These are phyloP conservation scores for Teleopsis dalmanni DNA, from an alignment of 1,140 invertebrate species.

Conservation along the genomic window DNA sequence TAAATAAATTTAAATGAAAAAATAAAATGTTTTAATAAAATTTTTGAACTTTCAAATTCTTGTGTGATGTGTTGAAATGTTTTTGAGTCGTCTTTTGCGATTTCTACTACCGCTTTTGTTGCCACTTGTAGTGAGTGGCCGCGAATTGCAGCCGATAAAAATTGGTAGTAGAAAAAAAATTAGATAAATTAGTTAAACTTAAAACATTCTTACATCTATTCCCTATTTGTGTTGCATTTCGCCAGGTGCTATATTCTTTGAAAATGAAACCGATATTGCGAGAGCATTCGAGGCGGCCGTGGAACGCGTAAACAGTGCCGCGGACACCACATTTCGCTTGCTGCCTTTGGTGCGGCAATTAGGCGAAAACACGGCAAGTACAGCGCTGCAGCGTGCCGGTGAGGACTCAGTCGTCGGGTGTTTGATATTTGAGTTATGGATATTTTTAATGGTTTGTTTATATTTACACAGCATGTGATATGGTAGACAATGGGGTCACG, in stretches of 20 bases:
- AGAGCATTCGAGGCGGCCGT: conserved; percentile 44
- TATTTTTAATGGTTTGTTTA: conserved; percentile 13
- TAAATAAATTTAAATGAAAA: no score
- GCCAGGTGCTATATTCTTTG: conserved; percentile 45
- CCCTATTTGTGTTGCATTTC: neutral
- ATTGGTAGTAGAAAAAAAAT: conserved; percentile 23
- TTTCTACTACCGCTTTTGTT: no score
- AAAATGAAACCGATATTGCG: conserved; percentile 41
- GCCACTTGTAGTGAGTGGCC: no score
- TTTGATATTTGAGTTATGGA: conserved; percentile 3
- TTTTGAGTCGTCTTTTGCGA: no score
- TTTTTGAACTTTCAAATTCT: no score
- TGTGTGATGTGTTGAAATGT: no score
- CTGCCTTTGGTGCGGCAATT: conserved; percentile 22
- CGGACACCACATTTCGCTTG: conserved; percentile 15
- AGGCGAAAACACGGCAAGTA: conserved; percentile 24
- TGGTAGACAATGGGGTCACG: conserved; percentile 57
- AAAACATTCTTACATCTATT: neutral
- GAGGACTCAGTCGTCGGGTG: neutral
- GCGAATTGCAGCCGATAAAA: conserved; percentile 32
- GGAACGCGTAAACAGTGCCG: conserved; percentile 32
- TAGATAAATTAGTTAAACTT: neutral
- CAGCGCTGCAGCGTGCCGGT: conserved; percentile 30
- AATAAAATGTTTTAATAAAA: no score
- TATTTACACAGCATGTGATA: conserved; percentile 47